Evolutionary conservation across 1,140 invertebrate species (phyloP), one percentile per base, ranked within the genome.

Genomic region (Leptonema lineaticorne): DNA sequence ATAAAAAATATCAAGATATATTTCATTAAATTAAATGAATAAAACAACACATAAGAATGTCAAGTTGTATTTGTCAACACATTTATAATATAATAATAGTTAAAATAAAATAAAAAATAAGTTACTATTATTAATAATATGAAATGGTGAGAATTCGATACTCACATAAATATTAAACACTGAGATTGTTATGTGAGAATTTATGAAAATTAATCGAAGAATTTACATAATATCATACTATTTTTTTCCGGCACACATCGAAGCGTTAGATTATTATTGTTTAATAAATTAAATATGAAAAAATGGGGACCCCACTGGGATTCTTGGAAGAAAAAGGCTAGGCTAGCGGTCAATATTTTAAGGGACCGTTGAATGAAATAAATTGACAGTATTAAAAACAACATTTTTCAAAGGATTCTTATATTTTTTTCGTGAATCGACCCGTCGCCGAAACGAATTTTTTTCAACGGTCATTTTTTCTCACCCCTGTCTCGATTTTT

Each of bases 271-370:
- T n/a, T n/a, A n/a, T n/a, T n/a, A n/a, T n/a, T n/a, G 27, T 53
- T 53, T 53, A 53, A 53, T 53, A 53, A 53, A 53, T 53, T 53
- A 53, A 53, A 53, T 53, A 41, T 16, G 16, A 41, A 41, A 53
- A 50, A 53, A 26, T 2, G 50, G 50, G n/a, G 50, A 53, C 22
- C 50, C 50, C 50, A 53, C 50, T 53, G 50, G 8, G 50, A 14
- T 41, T 41, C 37, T 9, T 11, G 16, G 9, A 41, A 48, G 22
- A 9, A 45, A 14, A 3, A 9, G 37, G 37, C 11, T 33, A 20
- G 46, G n/a, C 18, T 48, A 20, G 24, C 20, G 50, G 50, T 53
- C 50, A 26, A 53, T 53, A 53, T 53, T 24, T 53, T 53, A 53
- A 53, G 22, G 50, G 50, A 14, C 50, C 22, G 11, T 53, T 53